These are phyloP conservation scores for Hephaestus fuliginosus DNA, from an alignment of 2,797 vertebrate species.

Conservation along the genomic window DNA sequence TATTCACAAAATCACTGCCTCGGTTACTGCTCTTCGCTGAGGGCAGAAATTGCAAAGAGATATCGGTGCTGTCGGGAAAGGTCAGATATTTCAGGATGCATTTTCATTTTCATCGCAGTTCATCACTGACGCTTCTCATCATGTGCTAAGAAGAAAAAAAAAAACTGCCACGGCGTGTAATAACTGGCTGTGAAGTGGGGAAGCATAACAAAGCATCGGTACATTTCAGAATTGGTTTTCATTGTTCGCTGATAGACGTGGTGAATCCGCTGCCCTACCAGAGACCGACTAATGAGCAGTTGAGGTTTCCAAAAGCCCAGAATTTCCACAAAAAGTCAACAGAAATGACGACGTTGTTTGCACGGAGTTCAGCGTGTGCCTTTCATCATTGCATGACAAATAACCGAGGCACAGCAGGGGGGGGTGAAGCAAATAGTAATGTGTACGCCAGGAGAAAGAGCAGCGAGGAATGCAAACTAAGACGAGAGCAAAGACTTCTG, in stretches of 20 bases:
- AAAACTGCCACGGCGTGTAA: background rate
- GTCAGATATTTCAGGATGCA: background rate
- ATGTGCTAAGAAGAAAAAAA: background rate
- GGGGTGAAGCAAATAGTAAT: conserved; percentile 60
- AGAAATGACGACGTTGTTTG: conserved; percentile 48
- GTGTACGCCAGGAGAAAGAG: conserved; percentile 41
- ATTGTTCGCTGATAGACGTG: background rate
- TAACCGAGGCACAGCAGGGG: conserved; percentile 52
- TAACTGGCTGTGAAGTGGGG: conserved; percentile 11
- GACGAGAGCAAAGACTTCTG: conserved; percentile 22
- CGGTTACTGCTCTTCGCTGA: background rate
- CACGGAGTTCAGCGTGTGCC: conserved; percentile 62
- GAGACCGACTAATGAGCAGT: conserved; percentile 38
- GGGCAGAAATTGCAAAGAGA: background rate
- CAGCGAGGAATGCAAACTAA: conserved; percentile 53
- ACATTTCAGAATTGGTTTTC: conserved; percentile 28
- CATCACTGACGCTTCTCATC: background rate
- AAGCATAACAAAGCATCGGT: conserved; percentile 8
- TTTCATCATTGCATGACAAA: conserved; percentile 72
- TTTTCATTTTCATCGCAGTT: conserved; percentile 29
- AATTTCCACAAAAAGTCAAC: conserved; percentile 44
- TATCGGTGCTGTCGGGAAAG: conserved; percentile 15
- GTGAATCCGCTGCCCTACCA: conserved; percentile 3
- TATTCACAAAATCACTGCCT: background rate
- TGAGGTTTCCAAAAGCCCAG: conserved; percentile 15